Conservation (phyloP, 2,113 vertebrate genomes). For the Pteruthius melanotis region DNA sequence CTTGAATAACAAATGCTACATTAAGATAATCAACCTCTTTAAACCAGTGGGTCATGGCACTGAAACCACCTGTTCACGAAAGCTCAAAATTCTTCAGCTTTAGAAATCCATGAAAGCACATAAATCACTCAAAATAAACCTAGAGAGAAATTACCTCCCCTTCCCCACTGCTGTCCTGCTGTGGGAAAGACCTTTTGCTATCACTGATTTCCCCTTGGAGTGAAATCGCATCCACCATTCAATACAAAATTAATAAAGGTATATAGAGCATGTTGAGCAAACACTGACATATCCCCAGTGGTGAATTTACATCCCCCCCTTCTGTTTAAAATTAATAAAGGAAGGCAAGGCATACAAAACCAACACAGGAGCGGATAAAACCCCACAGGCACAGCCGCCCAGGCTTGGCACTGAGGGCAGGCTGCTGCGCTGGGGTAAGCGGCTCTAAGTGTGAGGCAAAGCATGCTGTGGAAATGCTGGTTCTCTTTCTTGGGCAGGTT, state of each 20-base stretch:
- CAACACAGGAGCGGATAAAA: background rate
- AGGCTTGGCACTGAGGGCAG: background rate
- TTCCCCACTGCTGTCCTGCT: background rate
- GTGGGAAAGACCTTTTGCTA: conserved; percentile 16
- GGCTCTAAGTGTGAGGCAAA: background rate
- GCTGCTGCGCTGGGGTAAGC: background rate
- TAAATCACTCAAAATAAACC: background rate
- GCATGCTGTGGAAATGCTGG: fast-evolving
- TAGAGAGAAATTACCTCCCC: background rate
- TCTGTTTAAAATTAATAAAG: conserved; percentile 60
- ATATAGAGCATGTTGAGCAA: conserved; percentile 45
- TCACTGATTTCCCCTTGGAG: background rate
- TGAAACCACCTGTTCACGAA: background rate
- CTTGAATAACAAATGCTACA: background rate
- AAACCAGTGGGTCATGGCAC: background rate
- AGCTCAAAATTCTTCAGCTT: background rate
- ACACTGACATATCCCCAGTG: conserved; percentile 28
- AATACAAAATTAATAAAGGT: conserved; percentile 62
- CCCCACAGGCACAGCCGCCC: background rate
- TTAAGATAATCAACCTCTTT: background rate
- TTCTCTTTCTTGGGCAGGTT: background rate
- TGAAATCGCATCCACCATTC: conserved; percentile 22
- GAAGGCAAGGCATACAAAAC: background rate
- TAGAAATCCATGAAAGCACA: background rate
- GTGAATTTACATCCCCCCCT: conserved; percentile 23